Percentiles rank a stretch among this genome's conserved stretches.
These are phyloP conservation scores for Rhynchopsitta pachyrhyncha DNA, from an alignment of 2,113 vertebrate species.

Conservation along the genomic window DNA sequence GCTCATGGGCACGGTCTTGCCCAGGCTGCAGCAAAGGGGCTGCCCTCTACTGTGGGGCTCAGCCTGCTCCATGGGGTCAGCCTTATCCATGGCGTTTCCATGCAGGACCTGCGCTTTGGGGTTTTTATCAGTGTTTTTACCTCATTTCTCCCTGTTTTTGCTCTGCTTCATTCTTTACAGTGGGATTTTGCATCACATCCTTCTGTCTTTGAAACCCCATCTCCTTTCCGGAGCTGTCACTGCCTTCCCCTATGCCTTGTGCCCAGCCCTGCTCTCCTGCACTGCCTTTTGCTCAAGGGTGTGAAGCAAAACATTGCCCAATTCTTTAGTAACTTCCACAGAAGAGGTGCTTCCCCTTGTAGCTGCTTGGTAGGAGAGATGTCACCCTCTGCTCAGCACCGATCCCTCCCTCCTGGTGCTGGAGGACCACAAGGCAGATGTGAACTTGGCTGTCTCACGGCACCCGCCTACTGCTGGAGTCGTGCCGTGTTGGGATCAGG, in stretches of 20 bases:
- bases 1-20: background rate
- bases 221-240: background rate
- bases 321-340: background rate
- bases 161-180: background rate
- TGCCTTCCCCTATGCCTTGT: background rate
- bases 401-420: background rate
- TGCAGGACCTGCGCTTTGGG: background rate
- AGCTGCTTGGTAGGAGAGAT: background rate
- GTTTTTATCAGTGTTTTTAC: background rate
- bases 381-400: background rate
- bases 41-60: background rate
- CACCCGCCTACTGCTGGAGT: background rate
- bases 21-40: background rate
- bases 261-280: background rate
- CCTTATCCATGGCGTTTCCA: background rate
- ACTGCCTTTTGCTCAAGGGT: background rate
- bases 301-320: background rate
- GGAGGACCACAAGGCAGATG: background rate
- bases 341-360: background rate
- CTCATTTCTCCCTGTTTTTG: background rate
- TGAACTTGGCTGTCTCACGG: accelerated
- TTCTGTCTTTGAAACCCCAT: background rate
- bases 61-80: accelerated
- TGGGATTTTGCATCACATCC: background rate
- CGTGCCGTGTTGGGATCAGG: background rate